Evolutionary conservation across 1,140 invertebrate genomes (phyloP).

Genomic region (Microplitis mediator): DNA sequence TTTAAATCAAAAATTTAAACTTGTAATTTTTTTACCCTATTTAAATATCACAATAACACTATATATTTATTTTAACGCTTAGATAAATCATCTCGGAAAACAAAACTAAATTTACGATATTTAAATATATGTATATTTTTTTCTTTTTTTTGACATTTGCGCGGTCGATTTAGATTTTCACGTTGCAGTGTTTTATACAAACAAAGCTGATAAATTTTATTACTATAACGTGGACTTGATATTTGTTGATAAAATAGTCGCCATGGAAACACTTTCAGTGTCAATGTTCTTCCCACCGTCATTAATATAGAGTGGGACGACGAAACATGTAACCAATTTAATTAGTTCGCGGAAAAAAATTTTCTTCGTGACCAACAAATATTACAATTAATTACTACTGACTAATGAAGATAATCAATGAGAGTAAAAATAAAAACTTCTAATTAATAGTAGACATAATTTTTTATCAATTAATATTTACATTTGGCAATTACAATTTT

Average conservation of each 20-base stretch:
- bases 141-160: conserved; percentile 13
- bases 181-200: not conserved
- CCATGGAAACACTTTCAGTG: conserved; percentile 8
- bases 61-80: too few species aligned
- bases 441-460: too few species aligned
- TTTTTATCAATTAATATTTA: too few species aligned
- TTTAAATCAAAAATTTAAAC: not conserved
- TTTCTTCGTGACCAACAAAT: too few species aligned
- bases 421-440: too few species aligned
- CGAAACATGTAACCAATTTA: not conserved
- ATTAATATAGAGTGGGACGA: not conserved
- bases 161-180: not conserved
- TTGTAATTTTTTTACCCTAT: not conserved
- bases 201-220: not conserved
- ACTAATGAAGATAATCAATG: too few species aligned
- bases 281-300: not conserved
- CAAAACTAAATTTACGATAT: too few species aligned
- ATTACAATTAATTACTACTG: too few species aligned
- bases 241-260: not conserved
- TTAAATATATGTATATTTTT: not conserved
- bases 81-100: not conserved
- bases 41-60: too few species aligned
- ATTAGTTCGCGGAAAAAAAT: too few species aligned
- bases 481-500: too few species aligned
- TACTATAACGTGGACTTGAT: too few species aligned